These are phyloP conservation scores for Eidolon helvum DNA, from an alignment of 2,113 vertebrate genomes.

Conservation along the genomic window DNA sequence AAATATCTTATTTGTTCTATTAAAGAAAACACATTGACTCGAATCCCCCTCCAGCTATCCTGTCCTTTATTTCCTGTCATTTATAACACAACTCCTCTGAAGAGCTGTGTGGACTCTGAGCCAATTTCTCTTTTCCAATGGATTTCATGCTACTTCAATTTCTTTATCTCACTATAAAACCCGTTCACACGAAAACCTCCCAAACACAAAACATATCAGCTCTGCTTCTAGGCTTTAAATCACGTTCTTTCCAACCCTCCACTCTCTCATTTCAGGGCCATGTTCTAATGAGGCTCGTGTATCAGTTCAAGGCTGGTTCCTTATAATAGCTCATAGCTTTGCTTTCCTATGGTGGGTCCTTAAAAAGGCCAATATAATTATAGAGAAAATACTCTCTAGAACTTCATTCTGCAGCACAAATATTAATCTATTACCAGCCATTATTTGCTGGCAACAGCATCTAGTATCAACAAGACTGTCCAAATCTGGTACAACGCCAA, in stretches of 20 bases:
- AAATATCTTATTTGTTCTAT: conserved; percentile 21
- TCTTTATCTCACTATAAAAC: conserved; percentile 74
- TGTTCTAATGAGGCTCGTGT: neutral
- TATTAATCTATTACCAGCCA: conserved; percentile 74
- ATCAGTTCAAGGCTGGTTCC: conserved; percentile 51
- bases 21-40: neutral
- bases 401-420: conserved; percentile 67
- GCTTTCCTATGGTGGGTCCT: conserved; percentile 63
- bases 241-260: conserved; percentile 44
- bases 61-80: neutral
- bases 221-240: neutral
- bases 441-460: conserved; percentile 65
- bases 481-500: conserved; percentile 67
- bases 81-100: conserved; percentile 15
- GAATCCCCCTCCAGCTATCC: neutral
- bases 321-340: conserved; percentile 72
- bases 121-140: neutral
- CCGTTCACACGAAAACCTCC: conserved; percentile 69
- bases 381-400: conserved; percentile 78
- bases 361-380: conserved; percentile 79
- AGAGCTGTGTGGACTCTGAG: neutral
- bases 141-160: conserved; percentile 66
- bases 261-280: conserved; percentile 52
- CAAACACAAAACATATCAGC: neutral
- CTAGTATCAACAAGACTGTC: conserved; percentile 70